A percentile compares a stretch with the other conserved stretches of the same genome.
Evolutionary conservation across 2,797 vertebrate species (phyloP).

Genomic region (Geotrypetes seraphini): DNA sequence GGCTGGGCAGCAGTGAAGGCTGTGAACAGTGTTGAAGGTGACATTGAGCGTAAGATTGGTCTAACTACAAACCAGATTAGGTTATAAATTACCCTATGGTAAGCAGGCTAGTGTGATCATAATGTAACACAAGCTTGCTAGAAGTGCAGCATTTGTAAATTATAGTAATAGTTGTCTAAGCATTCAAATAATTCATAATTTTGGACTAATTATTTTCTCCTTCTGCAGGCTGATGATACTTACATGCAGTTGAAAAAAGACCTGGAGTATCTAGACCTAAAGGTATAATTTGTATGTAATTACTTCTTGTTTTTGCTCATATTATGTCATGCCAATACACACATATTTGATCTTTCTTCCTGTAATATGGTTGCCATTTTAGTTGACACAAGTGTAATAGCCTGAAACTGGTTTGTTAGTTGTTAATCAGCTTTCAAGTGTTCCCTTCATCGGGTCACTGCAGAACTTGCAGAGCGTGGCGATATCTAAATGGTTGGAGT

Average conservation of each 20-base stretch:
- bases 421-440: too few relatives aligned
- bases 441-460: too few relatives aligned
- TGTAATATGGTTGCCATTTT: too few relatives aligned
- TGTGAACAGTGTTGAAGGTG: not conserved
- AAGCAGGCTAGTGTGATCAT: constrained; percentile 14
- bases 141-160: not conserved
- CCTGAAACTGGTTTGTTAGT: too few relatives aligned
- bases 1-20: too few relatives aligned
- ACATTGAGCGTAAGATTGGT: not conserved
- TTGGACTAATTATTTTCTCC: not conserved
- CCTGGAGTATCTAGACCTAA: constrained; percentile 96
- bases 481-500: too few relatives aligned
- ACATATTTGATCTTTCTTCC: too few relatives aligned
- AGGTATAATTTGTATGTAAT: constrained; percentile 80
- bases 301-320: too few relatives aligned
- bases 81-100: constrained; percentile 7
- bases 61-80: constrained; percentile 17
- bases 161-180: constrained; percentile 5
- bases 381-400: too few relatives aligned
- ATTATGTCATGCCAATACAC: too few relatives aligned
- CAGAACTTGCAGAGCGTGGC: too few relatives aligned
- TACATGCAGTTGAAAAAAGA: constrained; percentile 97
- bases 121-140: constrained; percentile 5
- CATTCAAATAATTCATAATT: not conserved
- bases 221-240: constrained; percentile 88